A percentile compares a stretch with the other conserved stretches of the same genome.
Conservation (phyloP, 92 coral and sea anemone species). For the Heliopora coerulea region DNA sequence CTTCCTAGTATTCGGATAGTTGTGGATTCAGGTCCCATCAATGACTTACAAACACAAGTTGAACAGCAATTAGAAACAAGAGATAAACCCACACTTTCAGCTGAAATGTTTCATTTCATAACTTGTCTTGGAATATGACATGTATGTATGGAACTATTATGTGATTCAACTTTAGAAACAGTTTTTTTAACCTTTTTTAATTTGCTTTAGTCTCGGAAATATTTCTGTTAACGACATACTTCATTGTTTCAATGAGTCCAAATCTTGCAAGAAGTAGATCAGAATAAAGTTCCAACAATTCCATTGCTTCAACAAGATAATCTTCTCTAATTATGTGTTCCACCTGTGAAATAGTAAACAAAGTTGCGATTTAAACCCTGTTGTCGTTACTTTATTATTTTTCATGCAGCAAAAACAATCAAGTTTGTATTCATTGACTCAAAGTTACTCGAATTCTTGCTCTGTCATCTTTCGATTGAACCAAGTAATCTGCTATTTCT, state of each 20-base stretch:
- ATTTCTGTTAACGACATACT: slow-evolving; percentile 52
- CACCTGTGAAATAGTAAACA: slow-evolving; percentile 56
- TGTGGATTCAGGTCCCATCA: too few relatives aligned
- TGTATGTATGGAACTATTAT: too few relatives aligned
- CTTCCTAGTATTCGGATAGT: too few relatives aligned
- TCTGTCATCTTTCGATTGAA: slow-evolving; percentile 90
- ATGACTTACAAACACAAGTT: too few relatives aligned
- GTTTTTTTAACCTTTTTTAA: too few relatives aligned
- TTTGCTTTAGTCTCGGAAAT: too few relatives aligned
- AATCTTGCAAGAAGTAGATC: slow-evolving; percentile 92
- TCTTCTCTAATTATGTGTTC: slow-evolving; percentile 97
- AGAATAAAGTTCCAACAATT: slow-evolving; percentile 77
- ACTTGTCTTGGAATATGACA: too few relatives aligned
- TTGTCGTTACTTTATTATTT: not conserved
- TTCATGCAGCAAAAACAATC: not conserved
- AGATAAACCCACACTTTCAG: too few relatives aligned
- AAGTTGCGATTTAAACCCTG: not conserved
- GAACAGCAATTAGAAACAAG: too few relatives aligned
- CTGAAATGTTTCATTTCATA: too few relatives aligned
- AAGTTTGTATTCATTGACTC: too few relatives aligned
- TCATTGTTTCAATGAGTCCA: slow-evolving; percentile 89
- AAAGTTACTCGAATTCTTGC: slow-evolving; percentile 87
- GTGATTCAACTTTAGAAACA: too few relatives aligned
- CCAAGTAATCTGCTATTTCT: slow-evolving; percentile 89
- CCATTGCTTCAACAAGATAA: slow-evolving; percentile 93